These are phyloP conservation scores for Acleris cristana DNA, from an alignment of 2,888 invertebrate species.

Conservation along the genomic window DNA sequence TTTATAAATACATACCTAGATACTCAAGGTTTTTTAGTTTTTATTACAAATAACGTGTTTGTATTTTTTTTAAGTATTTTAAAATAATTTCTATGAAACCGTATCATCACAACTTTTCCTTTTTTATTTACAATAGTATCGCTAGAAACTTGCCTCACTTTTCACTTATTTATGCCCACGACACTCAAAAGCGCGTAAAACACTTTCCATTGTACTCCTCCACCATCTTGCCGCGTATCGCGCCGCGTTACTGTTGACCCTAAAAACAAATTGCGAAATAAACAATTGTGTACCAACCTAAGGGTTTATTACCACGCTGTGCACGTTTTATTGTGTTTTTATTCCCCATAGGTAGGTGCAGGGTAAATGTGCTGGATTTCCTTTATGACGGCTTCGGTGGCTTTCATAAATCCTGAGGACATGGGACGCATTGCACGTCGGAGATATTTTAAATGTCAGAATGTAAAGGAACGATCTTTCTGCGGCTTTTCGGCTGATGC, in stretches of 20 bases:
- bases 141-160: too few relatives aligned
- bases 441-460: constrained; percentile 6
- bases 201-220: constrained; percentile 13
- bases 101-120: too few relatives aligned
- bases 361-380: constrained; percentile 44
- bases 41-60: too few relatives aligned
- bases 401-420: constrained; percentile 28
- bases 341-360: constrained; percentile 38
- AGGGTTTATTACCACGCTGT: constrained; percentile 39
- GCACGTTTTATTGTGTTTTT: constrained; percentile 40
- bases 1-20: too few relatives aligned
- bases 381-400: constrained; percentile 38
- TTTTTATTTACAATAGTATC: too few relatives aligned
- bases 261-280: constrained; percentile 34
- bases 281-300: constrained; percentile 33
- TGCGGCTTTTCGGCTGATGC: constrained; percentile 7
- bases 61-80: too few relatives aligned
- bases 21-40: too few relatives aligned
- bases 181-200: constrained; percentile 8
- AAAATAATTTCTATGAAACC: too few relatives aligned
- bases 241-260: constrained; percentile 19
- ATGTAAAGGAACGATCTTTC: constrained; percentile 1
- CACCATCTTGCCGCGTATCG: constrained; percentile 19
- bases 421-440: constrained; percentile 12
- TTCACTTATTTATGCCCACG: neutral